Evolutionary conservation across 2,113 vertebrate species (phyloP), one percentile per base, ranked within the genome.

Genomic region (Chaetorhynchus papuensis): DNA sequence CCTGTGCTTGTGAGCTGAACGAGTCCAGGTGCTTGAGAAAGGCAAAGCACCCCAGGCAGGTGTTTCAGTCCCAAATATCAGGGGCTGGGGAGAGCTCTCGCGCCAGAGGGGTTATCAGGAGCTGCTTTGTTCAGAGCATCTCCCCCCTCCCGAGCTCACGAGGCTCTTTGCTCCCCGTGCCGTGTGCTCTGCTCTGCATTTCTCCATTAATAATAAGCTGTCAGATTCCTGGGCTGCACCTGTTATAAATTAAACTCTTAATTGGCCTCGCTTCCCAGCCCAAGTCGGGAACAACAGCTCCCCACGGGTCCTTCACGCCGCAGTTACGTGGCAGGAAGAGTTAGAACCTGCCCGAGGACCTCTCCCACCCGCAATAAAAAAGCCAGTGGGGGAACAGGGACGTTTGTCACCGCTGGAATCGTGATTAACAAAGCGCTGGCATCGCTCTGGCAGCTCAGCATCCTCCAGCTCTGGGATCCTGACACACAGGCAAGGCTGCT

Each of bases 231-330:
- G n/a, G 23, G 50, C 81, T 37, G 20, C 57, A 49, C 63, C 42
- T 9, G 3, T 23, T 91, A 77, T 91, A 95, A 97, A 97, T 97
- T 91, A 89, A 96, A 94, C 79, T 70, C 20, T 90, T 87, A 96
- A 97, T 94, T 97, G 81, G 84, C 74, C 79, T 6, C 18, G 0
- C 69, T 94, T 93, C 92, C 61, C 74, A 91, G 64, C 84, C 44
- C 10, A 56, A 68, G 71, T 16, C 31, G 1, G 15, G 19, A 96
- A 79, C 57, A 71, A 65, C 15, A 17, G 70, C 86, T 97, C 88
- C 78, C 90, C 15, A 6, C 2, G 9, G 87, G 35, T 85, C 91
- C 87, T 70, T 56, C 65, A 56, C 28, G 28, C 47, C 65, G 15
- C 27, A 42, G 57, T 49, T 54, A 53, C 5, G 28, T 7, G 5